These are phyloP conservation scores for Clarias platycephalus DNA, from an alignment of 2,797 vertebrate species.

Conservation along the genomic window DNA sequence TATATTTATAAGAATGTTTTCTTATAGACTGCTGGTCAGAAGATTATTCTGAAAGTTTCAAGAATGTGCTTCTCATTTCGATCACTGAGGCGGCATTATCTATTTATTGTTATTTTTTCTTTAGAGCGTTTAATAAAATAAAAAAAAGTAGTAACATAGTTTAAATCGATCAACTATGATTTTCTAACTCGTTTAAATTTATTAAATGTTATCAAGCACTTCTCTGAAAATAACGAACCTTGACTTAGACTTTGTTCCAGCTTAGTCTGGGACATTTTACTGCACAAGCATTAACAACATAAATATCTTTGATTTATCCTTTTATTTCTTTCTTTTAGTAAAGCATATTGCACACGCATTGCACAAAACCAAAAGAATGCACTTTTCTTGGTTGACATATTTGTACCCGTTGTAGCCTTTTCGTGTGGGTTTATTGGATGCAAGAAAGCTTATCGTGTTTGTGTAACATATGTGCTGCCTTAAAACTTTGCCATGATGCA, in stretches of 20 bases:
- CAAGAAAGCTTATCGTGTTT: not conserved
- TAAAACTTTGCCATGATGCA: not conserved
- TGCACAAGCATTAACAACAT: conserved; percentile 20
- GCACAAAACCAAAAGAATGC: not conserved
- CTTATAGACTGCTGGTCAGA: conserved; percentile 39
- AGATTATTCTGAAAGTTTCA: not conserved
- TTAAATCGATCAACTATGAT: not conserved
- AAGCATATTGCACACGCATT: conserved; percentile 1
- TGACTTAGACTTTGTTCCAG: conserved; percentile 20
- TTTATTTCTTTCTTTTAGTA: conserved; percentile 35
- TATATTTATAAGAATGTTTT: conserved; percentile 20
- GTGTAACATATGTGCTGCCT: not conserved
- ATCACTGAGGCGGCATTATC: not conserved
- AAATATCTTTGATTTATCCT: not conserved
- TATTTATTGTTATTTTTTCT: not conserved
- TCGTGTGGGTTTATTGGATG: not conserved
- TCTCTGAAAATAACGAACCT: not conserved
- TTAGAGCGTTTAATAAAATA: not conserved
- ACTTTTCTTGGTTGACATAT: not conserved
- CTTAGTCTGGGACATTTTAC: not conserved
- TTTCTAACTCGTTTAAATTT: not conserved
- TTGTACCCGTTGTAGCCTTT: not conserved
- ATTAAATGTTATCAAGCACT: not conserved
- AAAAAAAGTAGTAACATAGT: too few relatives aligned
- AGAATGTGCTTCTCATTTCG: conserved; percentile 28